Evolutionary conservation across 2,797 vertebrate species (phyloP).

Genomic region (Emydoidea blandingii): DNA sequence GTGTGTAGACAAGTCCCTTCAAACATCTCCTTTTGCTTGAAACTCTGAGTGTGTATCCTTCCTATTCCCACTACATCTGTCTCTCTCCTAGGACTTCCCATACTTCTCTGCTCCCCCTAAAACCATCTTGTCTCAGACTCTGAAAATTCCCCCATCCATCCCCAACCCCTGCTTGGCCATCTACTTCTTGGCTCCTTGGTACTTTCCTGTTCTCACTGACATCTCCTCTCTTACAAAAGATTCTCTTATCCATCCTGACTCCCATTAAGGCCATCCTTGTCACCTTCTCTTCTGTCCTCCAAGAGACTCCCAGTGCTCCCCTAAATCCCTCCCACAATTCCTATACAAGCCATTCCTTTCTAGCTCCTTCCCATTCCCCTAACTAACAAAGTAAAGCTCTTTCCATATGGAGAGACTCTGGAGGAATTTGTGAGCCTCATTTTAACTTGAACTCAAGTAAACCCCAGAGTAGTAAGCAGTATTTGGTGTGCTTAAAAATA

Average conservation of each 20-base stretch:
- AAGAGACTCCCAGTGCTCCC: neutral
- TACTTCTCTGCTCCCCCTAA: neutral
- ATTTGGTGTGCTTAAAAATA: slow-evolving; percentile 38
- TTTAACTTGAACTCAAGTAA: slow-evolving; percentile 55
- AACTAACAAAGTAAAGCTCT: neutral
- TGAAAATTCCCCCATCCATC: neutral
- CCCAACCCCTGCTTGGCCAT: neutral
- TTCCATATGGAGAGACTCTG: accelerated
- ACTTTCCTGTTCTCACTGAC: accelerated
- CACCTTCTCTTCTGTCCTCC: neutral
- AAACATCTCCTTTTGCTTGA: neutral
- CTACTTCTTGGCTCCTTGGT: neutral
- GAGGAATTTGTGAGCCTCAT: neutral
- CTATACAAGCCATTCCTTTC: neutral
- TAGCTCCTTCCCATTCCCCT: neutral
- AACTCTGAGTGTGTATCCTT: neutral
- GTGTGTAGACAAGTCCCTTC: neutral
- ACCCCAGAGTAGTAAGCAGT: slow-evolving; percentile 38
- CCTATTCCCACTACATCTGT: neutral
- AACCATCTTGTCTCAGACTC: neutral
- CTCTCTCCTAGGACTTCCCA: neutral
- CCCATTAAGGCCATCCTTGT: neutral
- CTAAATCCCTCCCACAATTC: neutral
- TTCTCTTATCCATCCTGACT: neutral
- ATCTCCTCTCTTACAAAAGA: neutral